Conservation (phyloP, 2,888 invertebrate genomes). For the Entomobrya multifasciata region DNA sequence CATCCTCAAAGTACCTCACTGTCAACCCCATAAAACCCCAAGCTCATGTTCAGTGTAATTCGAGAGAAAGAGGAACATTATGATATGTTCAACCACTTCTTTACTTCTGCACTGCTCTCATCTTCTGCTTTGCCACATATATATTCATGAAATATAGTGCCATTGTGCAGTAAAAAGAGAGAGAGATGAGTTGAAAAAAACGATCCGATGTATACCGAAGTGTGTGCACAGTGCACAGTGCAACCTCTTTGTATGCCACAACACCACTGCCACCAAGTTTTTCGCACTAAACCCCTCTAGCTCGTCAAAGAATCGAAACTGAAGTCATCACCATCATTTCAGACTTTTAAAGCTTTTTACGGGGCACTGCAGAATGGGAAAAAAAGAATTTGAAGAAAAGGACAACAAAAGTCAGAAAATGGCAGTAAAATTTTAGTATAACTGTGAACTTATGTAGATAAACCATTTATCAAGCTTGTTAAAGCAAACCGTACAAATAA, state of each 20-base stretch:
- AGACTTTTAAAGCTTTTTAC: conserved; percentile 47
- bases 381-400: background rate
- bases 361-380: conserved; percentile 10
- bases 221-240: background rate
- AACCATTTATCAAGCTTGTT: background rate
- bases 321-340: background rate
- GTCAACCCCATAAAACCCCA: conserved; percentile 79
- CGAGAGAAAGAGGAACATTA: conserved; percentile 66
- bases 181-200: conserved; percentile 39
- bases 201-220: conserved; percentile 29
- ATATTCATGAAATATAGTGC: conserved; percentile 5
- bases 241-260: conserved; percentile 19
- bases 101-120: conserved; percentile 13
- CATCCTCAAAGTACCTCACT: conserved; percentile 79
- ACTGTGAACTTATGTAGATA: conserved; percentile 18
- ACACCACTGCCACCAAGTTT: conserved; percentile 13
- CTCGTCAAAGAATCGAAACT: conserved; percentile 23
- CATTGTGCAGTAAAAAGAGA: conserved; percentile 42
- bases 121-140: background rate
- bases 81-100: conserved; percentile 49
- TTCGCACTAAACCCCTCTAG: conserved; percentile 48
- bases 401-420: conserved; percentile 35
- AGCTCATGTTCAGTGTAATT: conserved; percentile 70
- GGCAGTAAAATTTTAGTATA: conserved; percentile 39
- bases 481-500: background rate